These are phyloP conservation scores for Caenorhabditis panamensis DNA, from an alignment of 2,888 invertebrate species.

Conservation along the genomic window DNA sequence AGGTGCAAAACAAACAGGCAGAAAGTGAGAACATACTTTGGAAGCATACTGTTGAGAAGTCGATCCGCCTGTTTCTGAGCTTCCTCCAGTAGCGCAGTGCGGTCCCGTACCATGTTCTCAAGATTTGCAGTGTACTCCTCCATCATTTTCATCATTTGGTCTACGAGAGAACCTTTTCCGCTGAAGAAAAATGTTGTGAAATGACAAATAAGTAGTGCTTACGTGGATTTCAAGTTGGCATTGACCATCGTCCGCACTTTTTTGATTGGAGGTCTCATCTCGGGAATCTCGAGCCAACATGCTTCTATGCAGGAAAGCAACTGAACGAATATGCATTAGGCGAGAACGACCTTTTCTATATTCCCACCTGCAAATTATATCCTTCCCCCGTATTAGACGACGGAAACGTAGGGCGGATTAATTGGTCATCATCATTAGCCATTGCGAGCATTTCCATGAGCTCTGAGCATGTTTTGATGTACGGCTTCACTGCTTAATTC, in stretches of 20 bases:
- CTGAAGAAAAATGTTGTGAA: constrained; percentile 52
- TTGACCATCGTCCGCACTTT: constrained; percentile 78
- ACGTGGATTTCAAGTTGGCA: constrained; percentile 77
- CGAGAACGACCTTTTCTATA: not conserved
- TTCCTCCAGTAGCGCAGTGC: constrained; percentile 79
- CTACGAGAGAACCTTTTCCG: constrained; percentile 79
- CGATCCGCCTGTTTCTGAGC: constrained; percentile 81
- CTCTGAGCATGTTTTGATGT: constrained; percentile 61
- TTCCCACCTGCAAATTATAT: constrained; percentile 73
- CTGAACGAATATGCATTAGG: constrained; percentile 49
- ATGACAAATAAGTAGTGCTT: constrained; percentile 15
- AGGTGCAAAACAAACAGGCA: not conserved
- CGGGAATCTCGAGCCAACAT: constrained; percentile 81
- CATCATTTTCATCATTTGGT: constrained; percentile 81
- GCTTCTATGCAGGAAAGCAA: constrained; percentile 79
- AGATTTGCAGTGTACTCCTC: constrained; percentile 79
- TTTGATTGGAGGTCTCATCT: constrained; percentile 78
- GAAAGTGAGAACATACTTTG: constrained; percentile 65
- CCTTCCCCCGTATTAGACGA: constrained; percentile 71
- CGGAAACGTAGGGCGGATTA: constrained; percentile 79
- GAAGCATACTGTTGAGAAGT: constrained; percentile 80
- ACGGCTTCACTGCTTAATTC: not conserved
- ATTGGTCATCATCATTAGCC: constrained; percentile 79
- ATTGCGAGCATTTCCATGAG: constrained; percentile 79
- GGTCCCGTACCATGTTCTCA: constrained; percentile 78